Evolutionary conservation across 2,113 vertebrate species (phyloP).

Genomic region (Megaceryle torquata): DNA sequence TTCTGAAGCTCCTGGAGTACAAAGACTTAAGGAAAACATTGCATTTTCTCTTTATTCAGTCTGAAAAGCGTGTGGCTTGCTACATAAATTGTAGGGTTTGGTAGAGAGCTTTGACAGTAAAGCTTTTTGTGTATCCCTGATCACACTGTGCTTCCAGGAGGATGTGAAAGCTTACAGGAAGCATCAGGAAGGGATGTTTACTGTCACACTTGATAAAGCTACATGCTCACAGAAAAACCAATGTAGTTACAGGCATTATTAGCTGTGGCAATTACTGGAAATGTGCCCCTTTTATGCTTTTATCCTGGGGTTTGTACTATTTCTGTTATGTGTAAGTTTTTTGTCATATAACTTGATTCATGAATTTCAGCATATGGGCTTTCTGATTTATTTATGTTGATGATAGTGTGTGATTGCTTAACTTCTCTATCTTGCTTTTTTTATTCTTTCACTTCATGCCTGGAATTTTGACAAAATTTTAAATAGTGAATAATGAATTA

Average conservation of each 20-base stretch:
- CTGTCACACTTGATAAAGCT: background rate
- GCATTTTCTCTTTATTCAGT: background rate
- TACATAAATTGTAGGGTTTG: background rate
- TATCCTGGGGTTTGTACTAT: background rate
- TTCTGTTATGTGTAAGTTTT: background rate
- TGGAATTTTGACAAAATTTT: conserved; percentile 50
- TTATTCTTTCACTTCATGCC: conserved; percentile 27
- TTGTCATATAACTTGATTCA: background rate
- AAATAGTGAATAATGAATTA: conserved; percentile 60
- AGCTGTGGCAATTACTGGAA: background rate
- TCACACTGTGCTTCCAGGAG: background rate
- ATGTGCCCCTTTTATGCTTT: background rate
- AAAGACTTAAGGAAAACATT: background rate
- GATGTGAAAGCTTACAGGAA: background rate
- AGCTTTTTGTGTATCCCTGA: background rate
- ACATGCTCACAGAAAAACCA: background rate
- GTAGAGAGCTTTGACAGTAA: background rate
- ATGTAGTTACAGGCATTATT: background rate
- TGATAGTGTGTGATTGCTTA: conserved; percentile 16
- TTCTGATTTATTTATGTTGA: conserved; percentile 59
- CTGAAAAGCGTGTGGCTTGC: background rate
- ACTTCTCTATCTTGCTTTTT: conserved; percentile 32
- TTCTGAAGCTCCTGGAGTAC: background rate
- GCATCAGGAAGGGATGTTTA: background rate
- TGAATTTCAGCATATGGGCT: conserved; percentile 40